A percentile compares a stretch with the other conserved stretches of the same genome.
Evolutionary conservation across 64 coral and sea anemone species (phyloP).

Genomic region (Cladopsammia gracilis): DNA sequence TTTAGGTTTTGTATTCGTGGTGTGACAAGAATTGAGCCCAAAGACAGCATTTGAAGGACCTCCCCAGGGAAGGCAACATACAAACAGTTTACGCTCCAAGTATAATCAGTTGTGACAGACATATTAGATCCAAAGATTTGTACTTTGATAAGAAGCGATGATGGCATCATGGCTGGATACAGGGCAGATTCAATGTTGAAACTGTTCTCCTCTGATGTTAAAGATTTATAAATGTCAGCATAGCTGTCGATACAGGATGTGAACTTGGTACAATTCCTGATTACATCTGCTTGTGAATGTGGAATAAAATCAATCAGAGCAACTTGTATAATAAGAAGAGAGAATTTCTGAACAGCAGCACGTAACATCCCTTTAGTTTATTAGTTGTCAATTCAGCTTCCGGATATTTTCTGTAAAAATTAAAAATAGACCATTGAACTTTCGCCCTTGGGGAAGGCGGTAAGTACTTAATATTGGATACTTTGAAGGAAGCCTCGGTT

Average conservation of each 20-base stretch:
- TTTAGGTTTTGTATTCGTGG: neutral
- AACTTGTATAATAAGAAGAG: too few relatives aligned
- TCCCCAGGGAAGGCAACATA: neutral
- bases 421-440: too few relatives aligned
- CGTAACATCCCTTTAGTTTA: too few relatives aligned
- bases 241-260: neutral
- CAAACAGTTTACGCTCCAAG: slow-evolving; percentile 7
- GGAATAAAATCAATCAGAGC: too few relatives aligned
- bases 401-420: too few relatives aligned
- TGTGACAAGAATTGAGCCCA: neutral
- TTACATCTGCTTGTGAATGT: too few relatives aligned
- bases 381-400: too few relatives aligned
- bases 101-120: neutral
- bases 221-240: neutral
- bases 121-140: neutral
- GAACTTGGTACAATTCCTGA: too few relatives aligned
- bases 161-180: slow-evolving; percentile 2
- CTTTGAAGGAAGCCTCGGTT: too few relatives aligned
- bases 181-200: slow-evolving; percentile 23
- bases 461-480: too few relatives aligned
- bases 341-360: too few relatives aligned
- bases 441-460: too few relatives aligned
- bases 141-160: neutral
- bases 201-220: neutral
- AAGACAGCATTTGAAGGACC: neutral